Evolutionary conservation across 2,113 vertebrate genomes (phyloP).

Genomic region (Scortum barcoo): DNA sequence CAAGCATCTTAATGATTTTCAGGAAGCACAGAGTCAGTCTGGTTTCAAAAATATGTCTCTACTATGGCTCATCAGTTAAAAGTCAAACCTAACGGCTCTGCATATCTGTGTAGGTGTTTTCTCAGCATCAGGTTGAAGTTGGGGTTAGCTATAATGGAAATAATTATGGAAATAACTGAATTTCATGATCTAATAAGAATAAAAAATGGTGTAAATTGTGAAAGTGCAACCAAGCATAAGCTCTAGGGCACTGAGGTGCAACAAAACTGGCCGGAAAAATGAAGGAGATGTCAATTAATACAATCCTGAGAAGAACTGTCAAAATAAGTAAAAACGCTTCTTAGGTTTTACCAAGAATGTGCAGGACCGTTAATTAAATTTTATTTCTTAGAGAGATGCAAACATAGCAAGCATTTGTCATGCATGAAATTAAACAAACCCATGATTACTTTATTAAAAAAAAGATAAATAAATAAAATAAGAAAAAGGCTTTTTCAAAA

Average conservation of each 20-base stretch:
- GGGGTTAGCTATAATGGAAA: background rate
- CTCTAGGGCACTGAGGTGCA: background rate
- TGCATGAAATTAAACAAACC: background rate
- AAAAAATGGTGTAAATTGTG: background rate
- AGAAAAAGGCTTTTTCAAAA: background rate
- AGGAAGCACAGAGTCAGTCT: background rate
- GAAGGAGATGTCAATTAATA: background rate
- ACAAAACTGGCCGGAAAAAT: background rate
- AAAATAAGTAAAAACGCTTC: background rate
- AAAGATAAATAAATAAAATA: background rate
- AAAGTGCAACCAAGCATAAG: background rate
- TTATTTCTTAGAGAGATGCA: background rate
- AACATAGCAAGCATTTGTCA: too few species aligned
- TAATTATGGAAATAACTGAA: background rate
- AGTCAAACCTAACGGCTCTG: background rate
- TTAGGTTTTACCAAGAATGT: background rate
- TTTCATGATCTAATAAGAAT: background rate
- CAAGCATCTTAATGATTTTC: background rate
- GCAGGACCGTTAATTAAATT: background rate
- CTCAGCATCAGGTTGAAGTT: background rate
- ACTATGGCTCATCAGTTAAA: background rate
- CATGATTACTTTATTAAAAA: background rate
- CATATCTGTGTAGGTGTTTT: background rate
- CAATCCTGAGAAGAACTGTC: background rate
- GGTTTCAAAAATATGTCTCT: background rate